Evolutionary conservation across 2,797 vertebrate species (phyloP).

Genomic region (Takifugu ocellatus): DNA sequence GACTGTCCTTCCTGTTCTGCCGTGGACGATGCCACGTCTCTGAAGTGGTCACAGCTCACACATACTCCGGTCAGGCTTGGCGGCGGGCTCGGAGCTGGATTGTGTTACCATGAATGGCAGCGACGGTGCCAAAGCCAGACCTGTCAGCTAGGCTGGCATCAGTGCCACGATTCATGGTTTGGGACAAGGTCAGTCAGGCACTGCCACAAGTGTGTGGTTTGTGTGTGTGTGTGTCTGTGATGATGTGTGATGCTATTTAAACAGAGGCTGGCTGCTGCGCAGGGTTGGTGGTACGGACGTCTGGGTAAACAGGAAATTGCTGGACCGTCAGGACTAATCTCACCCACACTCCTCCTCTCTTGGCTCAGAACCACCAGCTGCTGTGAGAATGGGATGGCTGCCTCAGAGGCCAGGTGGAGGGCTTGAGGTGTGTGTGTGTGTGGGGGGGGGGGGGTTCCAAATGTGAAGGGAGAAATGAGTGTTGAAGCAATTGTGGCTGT

Average conservation of each 20-base stretch:
- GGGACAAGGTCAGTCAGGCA: conserved; percentile 55
- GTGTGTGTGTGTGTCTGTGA: conserved; percentile 30
- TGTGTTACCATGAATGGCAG: conserved; percentile 57
- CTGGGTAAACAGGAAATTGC: conserved; percentile 77
- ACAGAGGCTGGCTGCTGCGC: conserved; percentile 46
- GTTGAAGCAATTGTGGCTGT: conserved; percentile 30
- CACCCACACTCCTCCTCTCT: conserved; percentile 38
- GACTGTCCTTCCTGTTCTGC: conserved; percentile 17
- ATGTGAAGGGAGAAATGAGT: conserved; percentile 25
- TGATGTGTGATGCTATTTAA: conserved; percentile 52
- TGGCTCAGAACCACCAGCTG: conserved; percentile 56
- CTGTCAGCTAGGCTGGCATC: conserved; percentile 66
- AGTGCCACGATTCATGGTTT: conserved; percentile 61
- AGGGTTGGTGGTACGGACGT: conserved; percentile 63
- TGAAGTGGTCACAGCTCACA: conserved; percentile 61
- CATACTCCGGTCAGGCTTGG: conserved; percentile 55
- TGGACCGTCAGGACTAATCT: conserved; percentile 65
- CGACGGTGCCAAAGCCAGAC: conserved; percentile 61
- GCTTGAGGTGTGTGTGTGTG: conserved; percentile 27
- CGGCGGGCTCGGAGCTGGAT: conserved; percentile 43
- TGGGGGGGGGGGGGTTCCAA: conserved; percentile 11
- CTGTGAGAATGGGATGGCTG: conserved; percentile 52
- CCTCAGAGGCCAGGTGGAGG: conserved; percentile 57
- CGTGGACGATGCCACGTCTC: conserved; percentile 35
- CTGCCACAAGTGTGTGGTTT: conserved; percentile 25